Evolutionary conservation across 2,888 invertebrate genomes (phyloP), one percentile per base, ranked within the genome.

Genomic region (Clostera curtula): DNA sequence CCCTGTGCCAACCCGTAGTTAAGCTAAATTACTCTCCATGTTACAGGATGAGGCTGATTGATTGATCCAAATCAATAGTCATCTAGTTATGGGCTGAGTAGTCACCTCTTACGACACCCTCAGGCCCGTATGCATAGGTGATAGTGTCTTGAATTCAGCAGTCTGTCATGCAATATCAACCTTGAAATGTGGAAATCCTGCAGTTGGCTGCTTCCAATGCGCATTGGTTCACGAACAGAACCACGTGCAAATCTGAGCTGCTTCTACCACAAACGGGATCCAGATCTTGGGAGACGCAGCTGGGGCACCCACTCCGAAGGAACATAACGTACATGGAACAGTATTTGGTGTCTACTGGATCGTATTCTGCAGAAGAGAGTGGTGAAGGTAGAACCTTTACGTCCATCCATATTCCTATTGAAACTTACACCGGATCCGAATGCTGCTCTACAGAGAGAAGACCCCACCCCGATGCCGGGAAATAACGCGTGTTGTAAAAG

Each of bases 221-320:
- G 13, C 76, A 75, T 0, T 30, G 29, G 12, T 58, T 74, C 12
- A 42, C 28, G 36, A 75, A 75, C 11, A 73, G 2, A 0, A 58
- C 56, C 0, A 56, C 31, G 0, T 57, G 58, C 2, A 55, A 49
- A 7, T 54, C 50, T 0, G 31, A 5, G 0, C 31, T 18, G 8
- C 60, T 62, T 7, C 59, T 10, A 0, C 37, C 69, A 11, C 76
- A 77, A 0, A 60, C 29, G 0, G 67, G 65, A 0, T 39, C 15
- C 0, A 37, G 0, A 0, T 21, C 26, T 0, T 38, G 43, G 0
- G 44, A 40, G 0, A 40, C 34, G 8, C 76, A 75, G 0, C 11
- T 16, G 0, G 57, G 58, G 14, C 73, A 73, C 0, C 52, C 52
- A 0, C 13, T 13, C 0, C 76, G 52, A 0, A 68, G 30, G 13